phyloP scores from a whole-genome alignment of 2,113 vertebrate species.

The Hydrochoerus hydrochaeris region DNA sequence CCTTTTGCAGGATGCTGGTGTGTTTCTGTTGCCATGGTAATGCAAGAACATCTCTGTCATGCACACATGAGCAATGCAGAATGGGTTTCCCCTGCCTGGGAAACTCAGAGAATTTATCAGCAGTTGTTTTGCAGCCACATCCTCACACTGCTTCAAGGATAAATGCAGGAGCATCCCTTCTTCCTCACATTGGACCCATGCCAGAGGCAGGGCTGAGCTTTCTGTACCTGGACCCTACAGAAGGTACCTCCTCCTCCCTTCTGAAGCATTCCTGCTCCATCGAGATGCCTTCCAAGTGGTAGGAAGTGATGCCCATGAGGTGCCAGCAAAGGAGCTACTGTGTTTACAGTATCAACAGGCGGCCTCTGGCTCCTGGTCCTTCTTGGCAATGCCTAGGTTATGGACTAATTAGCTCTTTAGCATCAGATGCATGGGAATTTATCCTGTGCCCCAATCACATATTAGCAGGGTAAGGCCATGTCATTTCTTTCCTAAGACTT shows the following conservation, averaged over 20 bases:
- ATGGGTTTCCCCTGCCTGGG: conserved; percentile 82
- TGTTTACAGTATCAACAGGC: neutral
- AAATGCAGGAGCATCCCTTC: conserved; percentile 10
- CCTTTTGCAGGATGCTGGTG: conserved; percentile 50
- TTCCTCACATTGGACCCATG: neutral
- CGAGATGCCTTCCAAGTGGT: neutral
- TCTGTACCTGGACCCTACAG: neutral
- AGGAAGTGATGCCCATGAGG: neutral
- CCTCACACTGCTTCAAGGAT: neutral
- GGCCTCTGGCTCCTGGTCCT: neutral
- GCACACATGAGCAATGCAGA: conserved; percentile 56
- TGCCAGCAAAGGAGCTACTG: neutral
- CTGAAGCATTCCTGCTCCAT: neutral
- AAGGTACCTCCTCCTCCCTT: neutral
- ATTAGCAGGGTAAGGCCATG: neutral
- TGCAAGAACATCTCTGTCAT: conserved; percentile 66
- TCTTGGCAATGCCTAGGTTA: neutral
- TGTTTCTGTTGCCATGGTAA: conserved; percentile 79
- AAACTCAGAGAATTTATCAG: conserved; percentile 71
- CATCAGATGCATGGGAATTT: neutral
- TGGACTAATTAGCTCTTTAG: neutral
- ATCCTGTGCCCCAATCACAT: conserved; percentile 27
- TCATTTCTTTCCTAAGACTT: conserved; percentile 46
- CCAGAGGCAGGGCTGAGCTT: conserved; percentile 26
- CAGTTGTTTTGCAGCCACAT: conserved; percentile 61